These are phyloP conservation scores for Darevskia nairensis DNA, from an alignment of 2,797 vertebrate species.

Conservation along the genomic window DNA sequence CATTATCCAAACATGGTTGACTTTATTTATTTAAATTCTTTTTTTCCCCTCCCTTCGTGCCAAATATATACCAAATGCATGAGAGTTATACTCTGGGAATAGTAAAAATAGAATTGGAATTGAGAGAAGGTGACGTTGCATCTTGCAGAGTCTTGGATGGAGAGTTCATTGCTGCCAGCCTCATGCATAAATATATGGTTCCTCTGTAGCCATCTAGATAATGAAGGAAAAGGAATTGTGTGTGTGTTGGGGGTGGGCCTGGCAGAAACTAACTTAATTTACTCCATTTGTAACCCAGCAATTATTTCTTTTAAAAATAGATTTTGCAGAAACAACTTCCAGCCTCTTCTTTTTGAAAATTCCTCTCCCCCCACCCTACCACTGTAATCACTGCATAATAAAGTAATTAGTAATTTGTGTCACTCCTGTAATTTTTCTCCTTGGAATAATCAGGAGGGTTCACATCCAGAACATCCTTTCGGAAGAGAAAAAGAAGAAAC, in stretches of 20 bases:
- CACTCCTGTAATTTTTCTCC: constrained; percentile 70
- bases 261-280: constrained; percentile 76
- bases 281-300: constrained; percentile 72
- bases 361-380: constrained; percentile 2
- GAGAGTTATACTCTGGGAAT: neutral
- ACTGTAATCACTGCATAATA: constrained; percentile 76
- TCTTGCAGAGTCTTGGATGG: neutral
- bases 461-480: constrained; percentile 12
- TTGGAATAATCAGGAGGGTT: constrained; percentile 69
- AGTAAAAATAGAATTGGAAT: neutral
- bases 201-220: constrained; percentile 58
- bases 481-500: neutral
- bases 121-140: neutral
- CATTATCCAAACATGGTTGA: too few species aligned
- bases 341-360: constrained; percentile 61
- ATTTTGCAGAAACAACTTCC: constrained; percentile 80
- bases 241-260: constrained; percentile 42
- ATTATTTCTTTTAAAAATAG: constrained; percentile 82
- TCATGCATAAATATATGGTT: neutral
- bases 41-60: too few species aligned
- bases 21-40: too few species aligned
- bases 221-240: constrained; percentile 68
- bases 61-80: too few species aligned
- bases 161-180: neutral
- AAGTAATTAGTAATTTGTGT: constrained; percentile 82